Evolutionary conservation across 2,113 vertebrate genomes (phyloP), one percentile per base, ranked within the genome.

Genomic region (Nerophis lumbriciformis): DNA sequence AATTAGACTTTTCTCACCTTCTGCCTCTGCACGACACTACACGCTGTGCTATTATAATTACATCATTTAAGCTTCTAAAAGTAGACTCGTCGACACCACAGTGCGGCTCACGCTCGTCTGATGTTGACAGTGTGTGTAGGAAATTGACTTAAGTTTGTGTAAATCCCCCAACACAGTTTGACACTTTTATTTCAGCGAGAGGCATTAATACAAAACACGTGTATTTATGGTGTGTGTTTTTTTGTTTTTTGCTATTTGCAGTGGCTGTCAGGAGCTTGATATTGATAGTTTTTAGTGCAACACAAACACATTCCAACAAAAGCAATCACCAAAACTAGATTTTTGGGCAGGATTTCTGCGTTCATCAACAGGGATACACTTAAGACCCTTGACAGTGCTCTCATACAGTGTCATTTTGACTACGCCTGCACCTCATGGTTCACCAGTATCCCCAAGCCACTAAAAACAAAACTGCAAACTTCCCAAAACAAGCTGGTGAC

Each of bases 231-330:
- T 57, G 4, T 52, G 8, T 45, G 1, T 4, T 12, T 48, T 61
- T 45, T 12, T 45, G 48, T 61, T 45, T 71, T 53, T 15, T 48
- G 4, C 28, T 36, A 49, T 14, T 35, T 14, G 57, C 49, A 48
- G 5, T 6, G 28, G 2, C 45, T 56, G 10, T 55, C 39, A 60
- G 36, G 60, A 35, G 16, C 38, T n/a, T 69, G 14, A 73, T 69
- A 68, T 65, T 66, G n/a, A 59, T 36, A 42, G 52, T 71, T 75
- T 61, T 47, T 8, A 48, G 57, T 35, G 12, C 12, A 14, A 39
- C 37, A 60, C 63, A 70, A 66, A 42, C 57, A 63, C 48, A 54
- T n/a, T 28, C 28, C 28, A 28, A 28, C 28, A 28, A 28, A 28
- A 28, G 28, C 28, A 28, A 28, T 4, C 28, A 3, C 28, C 28